These are phyloP conservation scores for Onthophagus taurus DNA, from an alignment of 1,140 invertebrate genomes.

Conservation along the genomic window DNA sequence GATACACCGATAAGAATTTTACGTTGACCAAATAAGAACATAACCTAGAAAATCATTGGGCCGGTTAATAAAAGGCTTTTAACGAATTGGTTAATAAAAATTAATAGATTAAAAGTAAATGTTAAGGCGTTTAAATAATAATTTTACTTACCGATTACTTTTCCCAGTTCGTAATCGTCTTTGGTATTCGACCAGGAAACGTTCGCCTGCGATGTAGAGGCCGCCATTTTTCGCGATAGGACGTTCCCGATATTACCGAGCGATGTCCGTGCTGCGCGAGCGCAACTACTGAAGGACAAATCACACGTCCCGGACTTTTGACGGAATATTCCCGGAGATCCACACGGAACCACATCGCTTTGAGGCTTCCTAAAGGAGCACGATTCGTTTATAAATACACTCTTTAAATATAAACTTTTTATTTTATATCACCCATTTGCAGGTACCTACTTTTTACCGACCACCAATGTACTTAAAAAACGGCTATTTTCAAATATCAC, in stretches of 20 bases:
- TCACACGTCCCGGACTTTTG: conserved; percentile 45
- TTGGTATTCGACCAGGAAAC: conserved; percentile 83
- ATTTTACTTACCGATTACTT: conserved; percentile 71
- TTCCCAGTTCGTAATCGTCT: conserved; percentile 88
- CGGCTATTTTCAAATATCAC: conserved; percentile 32
- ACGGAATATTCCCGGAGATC: conserved; percentile 54
- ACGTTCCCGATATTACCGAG: conserved; percentile 47
- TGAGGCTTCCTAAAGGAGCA: conserved; percentile 48
- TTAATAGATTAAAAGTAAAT: background rate
- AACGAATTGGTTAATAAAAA: background rate
- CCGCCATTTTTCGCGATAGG: conserved; percentile 62
- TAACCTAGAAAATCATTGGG: conserved; percentile 30
- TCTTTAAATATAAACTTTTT: conserved; percentile 8
- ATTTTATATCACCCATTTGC: background rate
- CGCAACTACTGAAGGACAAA: conserved; percentile 35
- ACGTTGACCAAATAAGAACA: conserved; percentile 28
- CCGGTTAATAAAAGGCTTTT: no score
- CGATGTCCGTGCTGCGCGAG: conserved; percentile 39
- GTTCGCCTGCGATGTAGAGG: conserved; percentile 47
- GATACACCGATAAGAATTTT: no score
- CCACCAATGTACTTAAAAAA: conserved; percentile 30
- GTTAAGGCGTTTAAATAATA: background rate
- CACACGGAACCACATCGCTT: conserved; percentile 50
- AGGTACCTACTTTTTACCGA: conserved; percentile 33
- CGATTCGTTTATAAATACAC: background rate